Conservation (phyloP, 2,888 invertebrate genomes). For the Spilarctia lutea region DNA sequence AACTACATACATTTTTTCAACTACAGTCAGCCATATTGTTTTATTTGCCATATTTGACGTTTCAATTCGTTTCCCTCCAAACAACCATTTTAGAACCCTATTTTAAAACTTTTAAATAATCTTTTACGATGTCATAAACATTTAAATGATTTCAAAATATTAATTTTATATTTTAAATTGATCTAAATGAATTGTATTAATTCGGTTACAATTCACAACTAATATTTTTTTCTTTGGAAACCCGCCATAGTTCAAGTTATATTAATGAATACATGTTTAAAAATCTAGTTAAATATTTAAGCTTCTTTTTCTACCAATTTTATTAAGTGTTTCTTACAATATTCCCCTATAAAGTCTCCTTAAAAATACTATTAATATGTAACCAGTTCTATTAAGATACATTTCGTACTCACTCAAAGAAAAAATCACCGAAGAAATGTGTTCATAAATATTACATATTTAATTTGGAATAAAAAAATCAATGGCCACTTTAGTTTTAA, state of each 20-base stretch:
- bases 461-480: slow-evolving; percentile 7
- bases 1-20: slow-evolving; percentile 27
- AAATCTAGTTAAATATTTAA: slow-evolving; percentile 24
- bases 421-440: slow-evolving; percentile 37
- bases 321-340: slow-evolving; percentile 51
- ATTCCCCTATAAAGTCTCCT: slow-evolving; percentile 41
- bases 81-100: slow-evolving; percentile 19
- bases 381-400: slow-evolving; percentile 25
- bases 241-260: slow-evolving; percentile 32
- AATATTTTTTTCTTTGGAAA: slow-evolving; percentile 41
- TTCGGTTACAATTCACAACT: slow-evolving; percentile 10
- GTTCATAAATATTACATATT: neutral
- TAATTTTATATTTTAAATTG: neutral
- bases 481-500: neutral
- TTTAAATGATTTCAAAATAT: slow-evolving; percentile 5
- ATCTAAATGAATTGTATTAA: neutral
- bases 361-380: slow-evolving; percentile 32
- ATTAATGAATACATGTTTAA: slow-evolving; percentile 14
- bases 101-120: slow-evolving; percentile 14
- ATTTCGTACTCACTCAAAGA: slow-evolving; percentile 31
- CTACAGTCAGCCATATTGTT: slow-evolving; percentile 33
- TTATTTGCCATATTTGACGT: slow-evolving; percentile 5
- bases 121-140: slow-evolving; percentile 17
- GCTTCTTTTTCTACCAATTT: slow-evolving; percentile 30
- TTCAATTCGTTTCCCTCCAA: slow-evolving; percentile 17